phyloP scores from a whole-genome alignment of 1,140 invertebrate genomes.

The Cydia strobilella region DNA sequence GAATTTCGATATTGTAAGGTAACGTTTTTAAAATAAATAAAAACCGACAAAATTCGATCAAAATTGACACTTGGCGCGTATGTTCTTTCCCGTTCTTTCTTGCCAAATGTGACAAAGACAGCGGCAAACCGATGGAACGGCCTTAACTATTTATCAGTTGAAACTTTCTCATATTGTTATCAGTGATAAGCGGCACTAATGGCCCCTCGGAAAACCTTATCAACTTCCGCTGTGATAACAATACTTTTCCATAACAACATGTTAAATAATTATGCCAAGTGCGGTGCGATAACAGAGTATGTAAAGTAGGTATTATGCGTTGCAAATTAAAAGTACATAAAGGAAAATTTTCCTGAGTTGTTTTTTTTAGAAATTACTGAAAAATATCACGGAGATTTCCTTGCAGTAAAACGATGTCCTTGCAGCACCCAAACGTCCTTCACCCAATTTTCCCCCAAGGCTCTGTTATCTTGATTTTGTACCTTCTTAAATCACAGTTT shows the following conservation, averaged over 20 bases:
- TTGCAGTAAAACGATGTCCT: not conserved
- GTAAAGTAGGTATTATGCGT: not conserved
- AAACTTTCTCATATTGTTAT: slow-evolving; percentile 2
- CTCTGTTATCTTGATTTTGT: not conserved
- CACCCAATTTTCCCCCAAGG: not conserved
- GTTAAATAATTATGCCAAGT: slow-evolving; percentile 6
- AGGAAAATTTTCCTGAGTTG: too few species aligned
- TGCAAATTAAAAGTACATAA: not conserved
- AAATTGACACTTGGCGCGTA: too few species aligned
- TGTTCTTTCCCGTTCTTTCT: too few species aligned
- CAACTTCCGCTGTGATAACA: not conserved
- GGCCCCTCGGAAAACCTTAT: slow-evolving; percentile 3
- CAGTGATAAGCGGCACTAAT: slow-evolving; percentile 10
- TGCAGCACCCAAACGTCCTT: not conserved
- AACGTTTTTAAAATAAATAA: too few species aligned
- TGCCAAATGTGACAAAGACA: too few species aligned
- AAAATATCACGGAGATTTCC: too few species aligned
- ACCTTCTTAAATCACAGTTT: not conserved
- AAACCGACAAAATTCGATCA: too few species aligned
- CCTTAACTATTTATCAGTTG: not conserved
- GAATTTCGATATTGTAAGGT: too few species aligned
- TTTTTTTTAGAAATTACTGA: too few species aligned
- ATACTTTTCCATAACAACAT: slow-evolving; percentile 1
- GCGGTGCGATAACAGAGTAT: not conserved
- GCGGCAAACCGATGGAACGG: too few species aligned